Conservation (phyloP, 2,113 vertebrate genomes). For the Hystrix brachyura region DNA sequence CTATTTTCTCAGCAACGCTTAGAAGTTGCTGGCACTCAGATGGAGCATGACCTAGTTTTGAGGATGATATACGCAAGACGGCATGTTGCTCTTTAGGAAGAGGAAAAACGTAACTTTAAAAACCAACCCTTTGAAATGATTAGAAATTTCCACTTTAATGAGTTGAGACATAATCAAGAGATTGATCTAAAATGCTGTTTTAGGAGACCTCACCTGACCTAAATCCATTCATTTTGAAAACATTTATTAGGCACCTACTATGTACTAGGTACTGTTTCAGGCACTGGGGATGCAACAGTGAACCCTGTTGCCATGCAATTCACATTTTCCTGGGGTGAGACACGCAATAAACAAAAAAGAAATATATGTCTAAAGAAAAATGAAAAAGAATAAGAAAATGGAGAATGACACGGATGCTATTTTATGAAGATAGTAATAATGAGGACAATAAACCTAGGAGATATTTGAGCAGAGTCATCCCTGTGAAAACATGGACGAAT, state of each 20-base stretch:
- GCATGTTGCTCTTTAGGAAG: constrained; percentile 50
- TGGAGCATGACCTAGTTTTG: constrained; percentile 60
- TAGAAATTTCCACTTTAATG: constrained; percentile 19
- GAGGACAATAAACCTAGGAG: background rate
- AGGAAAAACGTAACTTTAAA: constrained; percentile 51
- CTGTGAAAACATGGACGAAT: background rate
- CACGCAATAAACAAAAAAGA: background rate
- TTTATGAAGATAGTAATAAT: background rate
- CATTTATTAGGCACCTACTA: background rate
- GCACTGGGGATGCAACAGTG: background rate
- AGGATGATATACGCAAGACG: constrained; percentile 41
- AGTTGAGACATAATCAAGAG: background rate
- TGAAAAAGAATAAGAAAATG: background rate
- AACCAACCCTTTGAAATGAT: background rate
- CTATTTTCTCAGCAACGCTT: constrained; percentile 17
- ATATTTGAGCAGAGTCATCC: background rate
- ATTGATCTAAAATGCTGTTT: constrained; percentile 43
- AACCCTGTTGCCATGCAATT: background rate
- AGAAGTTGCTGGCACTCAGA: background rate
- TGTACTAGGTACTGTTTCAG: background rate
- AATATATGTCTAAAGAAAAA: background rate
- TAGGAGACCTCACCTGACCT: constrained; percentile 1
- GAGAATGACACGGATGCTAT: background rate
- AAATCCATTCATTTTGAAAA: background rate
- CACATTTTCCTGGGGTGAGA: background rate